Base-by-base conservation (phyloP, 2,797 vertebrate species). In the Catharus ustulatus region DNA sequence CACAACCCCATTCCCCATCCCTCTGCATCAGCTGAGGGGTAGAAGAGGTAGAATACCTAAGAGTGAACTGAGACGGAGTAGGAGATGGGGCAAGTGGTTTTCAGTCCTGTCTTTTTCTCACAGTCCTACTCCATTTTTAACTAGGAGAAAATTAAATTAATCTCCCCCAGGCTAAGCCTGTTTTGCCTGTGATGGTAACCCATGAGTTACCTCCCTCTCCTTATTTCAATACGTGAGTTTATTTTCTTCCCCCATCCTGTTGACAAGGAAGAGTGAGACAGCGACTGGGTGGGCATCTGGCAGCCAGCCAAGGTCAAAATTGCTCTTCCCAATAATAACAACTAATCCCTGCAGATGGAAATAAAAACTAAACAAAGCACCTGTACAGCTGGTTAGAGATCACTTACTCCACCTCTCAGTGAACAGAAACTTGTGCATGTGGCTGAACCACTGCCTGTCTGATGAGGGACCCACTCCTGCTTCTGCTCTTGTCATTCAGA, bases 21-120 rank as follows among this genome's bases (percentile, higher is more conserved):
- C 6, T 4, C 26, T 67, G 55, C 34, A 62, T 11, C 1, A 1
- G 14, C 32, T 8, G 1, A 4, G 1, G 10, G 1, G 0, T 40
- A 18, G 24, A 87, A 86, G 8, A 55, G 15, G 8, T 46, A 54
- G 32, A 74, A 36, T 13, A 68, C 12, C 23, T 54, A n/a, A 27
- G 34, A 82, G 4, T 40, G 34, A 76, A 22, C 38, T 54, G 14
- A 89, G 23, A 18, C n/a, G 38, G 26, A 72, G 62, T 15, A 48
- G 24, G 22, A 43, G 32, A 4, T 38, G 13, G 5, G 5, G 5
- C 68, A 79, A 49, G 34, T 23, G 29, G 1, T 2, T 68, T 48
- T 61, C 36, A 93, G 38, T 42, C 15, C 40, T 59, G 13, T 63
- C 58, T 69, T 19, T 46, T 64, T 82, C 40, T 85, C 24, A 8